These are phyloP conservation scores for Athene cunicularia DNA, from an alignment of 2,113 vertebrate genomes.

Conservation along the genomic window DNA sequence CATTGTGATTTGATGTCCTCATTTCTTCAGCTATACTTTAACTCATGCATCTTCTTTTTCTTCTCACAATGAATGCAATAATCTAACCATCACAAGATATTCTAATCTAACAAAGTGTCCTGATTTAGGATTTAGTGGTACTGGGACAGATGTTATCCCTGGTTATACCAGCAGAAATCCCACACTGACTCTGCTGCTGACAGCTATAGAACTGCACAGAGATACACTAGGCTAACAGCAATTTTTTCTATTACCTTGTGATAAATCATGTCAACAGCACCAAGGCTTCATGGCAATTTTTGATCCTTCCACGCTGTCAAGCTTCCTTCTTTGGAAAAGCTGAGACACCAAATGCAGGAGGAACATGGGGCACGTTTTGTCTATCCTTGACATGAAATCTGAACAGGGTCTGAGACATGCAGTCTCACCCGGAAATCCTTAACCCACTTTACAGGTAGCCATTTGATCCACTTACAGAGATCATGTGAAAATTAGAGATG, in stretches of 20 bases:
- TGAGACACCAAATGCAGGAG: neutral
- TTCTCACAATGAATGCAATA: neutral
- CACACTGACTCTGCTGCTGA: neutral
- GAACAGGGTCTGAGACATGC: rapidly evolving
- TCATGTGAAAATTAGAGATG: neutral
- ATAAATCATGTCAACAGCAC: neutral
- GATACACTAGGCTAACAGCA: neutral
- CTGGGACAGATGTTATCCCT: neutral
- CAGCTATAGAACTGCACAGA: neutral
- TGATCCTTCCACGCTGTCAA: neutral
- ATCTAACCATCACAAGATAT: neutral
- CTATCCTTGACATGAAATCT: neutral
- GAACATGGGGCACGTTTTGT: rapidly evolving
- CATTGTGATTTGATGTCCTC: neutral
- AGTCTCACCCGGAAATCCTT: neutral
- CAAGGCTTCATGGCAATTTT: neutral
- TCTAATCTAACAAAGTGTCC: neutral
- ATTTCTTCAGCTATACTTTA: neutral
- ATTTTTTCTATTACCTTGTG: neutral
- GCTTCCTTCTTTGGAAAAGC: neutral
- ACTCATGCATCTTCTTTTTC: neutral
- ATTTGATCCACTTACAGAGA: neutral
- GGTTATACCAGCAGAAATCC: neutral
- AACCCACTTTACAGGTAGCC: neutral
- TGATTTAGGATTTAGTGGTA: neutral